phyloP scores from a whole-genome alignment of 2,797 vertebrate species.

The Tachyglossus aculeatus region DNA sequence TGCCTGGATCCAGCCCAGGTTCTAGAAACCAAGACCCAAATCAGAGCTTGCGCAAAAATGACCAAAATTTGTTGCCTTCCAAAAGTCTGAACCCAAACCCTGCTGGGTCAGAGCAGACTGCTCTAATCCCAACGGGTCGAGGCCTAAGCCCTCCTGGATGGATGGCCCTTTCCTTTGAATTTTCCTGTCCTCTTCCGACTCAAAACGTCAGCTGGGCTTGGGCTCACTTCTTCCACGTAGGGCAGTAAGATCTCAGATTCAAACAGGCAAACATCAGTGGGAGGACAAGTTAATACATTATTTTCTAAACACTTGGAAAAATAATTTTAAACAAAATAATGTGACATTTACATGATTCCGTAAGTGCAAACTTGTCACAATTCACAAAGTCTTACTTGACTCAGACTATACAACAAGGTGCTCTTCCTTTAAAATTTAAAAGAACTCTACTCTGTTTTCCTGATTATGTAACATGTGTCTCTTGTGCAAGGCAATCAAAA shows the following conservation, averaged over 20 bases:
- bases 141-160: not conserved
- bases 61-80: not conserved
- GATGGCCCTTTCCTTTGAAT: not conserved
- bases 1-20: constrained; percentile 16
- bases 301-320: constrained; percentile 70
- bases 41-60: not conserved
- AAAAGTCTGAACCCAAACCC: not conserved
- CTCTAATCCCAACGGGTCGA: not conserved
- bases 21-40: not conserved
- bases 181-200: not conserved
- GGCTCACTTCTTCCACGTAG: not conserved
- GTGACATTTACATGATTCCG: constrained; percentile 83
- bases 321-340: constrained; percentile 84
- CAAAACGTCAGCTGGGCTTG: not conserved
- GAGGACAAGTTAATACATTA: constrained; percentile 62
- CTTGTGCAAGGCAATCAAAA: constrained; percentile 67
- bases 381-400: constrained; percentile 67
- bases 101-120: not conserved
- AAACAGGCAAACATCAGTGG: constrained; percentile 40
- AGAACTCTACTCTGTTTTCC: constrained; percentile 65
- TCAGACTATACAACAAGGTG: constrained; percentile 82
- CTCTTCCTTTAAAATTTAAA: constrained; percentile 71
- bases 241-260: constrained; percentile 31
- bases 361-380: constrained; percentile 92
- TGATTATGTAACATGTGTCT: constrained; percentile 68